Conservation (phyloP, 2,888 invertebrate genomes). For the Drosophila diplacantha region DNA sequence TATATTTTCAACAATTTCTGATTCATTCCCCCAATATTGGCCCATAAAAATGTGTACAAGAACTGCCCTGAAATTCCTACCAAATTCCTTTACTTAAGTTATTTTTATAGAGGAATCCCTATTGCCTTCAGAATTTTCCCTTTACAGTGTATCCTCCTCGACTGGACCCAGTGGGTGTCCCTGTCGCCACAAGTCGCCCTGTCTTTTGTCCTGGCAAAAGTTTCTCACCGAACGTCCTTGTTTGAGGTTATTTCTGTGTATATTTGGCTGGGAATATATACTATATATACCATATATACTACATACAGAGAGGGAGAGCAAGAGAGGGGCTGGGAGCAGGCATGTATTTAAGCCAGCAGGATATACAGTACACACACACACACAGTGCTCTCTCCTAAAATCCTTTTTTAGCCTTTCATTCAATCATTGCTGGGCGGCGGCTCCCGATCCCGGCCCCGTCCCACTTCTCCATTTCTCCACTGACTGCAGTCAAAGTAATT, state of each 20-base stretch:
- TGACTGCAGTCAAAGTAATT: slow-evolving; percentile 65
- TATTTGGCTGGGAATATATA: slow-evolving; percentile 18
- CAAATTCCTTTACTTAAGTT: neutral
- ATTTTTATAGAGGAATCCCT: neutral
- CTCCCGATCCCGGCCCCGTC: neutral
- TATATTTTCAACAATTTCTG: no score
- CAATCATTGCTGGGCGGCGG: slow-evolving; percentile 59
- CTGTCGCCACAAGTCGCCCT: slow-evolving; percentile 12
- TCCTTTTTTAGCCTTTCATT: slow-evolving; percentile 67
- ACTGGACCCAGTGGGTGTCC: slow-evolving; percentile 1
- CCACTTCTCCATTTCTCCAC: slow-evolving; percentile 9
- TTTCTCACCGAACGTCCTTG: slow-evolving; percentile 67
- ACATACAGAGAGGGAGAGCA: neutral
- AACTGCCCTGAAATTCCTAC: neutral
- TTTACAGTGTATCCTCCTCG: slow-evolving; percentile 11
- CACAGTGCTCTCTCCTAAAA: slow-evolving; percentile 45
- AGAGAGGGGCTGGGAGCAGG: slow-evolving; percentile 1
- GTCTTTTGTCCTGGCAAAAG: slow-evolving; percentile 42
- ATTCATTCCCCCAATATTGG: neutral
- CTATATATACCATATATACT: neutral
- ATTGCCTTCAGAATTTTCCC: neutral
- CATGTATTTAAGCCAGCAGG: slow-evolving; percentile 23
- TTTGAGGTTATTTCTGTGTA: slow-evolving; percentile 70
- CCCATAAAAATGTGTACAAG: neutral
- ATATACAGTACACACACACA: slow-evolving; percentile 16